These are phyloP conservation scores for Lerista edwardsae DNA, from an alignment of 2,797 vertebrate species.

Conservation along the genomic window DNA sequence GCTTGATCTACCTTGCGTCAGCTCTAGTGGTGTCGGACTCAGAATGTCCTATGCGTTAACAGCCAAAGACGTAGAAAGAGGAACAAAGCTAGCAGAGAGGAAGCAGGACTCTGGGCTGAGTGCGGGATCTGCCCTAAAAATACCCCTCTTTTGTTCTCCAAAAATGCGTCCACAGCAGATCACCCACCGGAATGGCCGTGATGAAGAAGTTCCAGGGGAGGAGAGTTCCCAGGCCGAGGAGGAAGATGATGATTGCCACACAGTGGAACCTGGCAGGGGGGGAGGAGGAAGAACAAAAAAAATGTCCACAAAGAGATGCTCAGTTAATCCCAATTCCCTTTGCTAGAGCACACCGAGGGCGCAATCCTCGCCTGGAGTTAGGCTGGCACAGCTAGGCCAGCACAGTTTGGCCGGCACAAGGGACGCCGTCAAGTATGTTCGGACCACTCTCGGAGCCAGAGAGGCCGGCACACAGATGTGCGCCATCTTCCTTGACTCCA, in stretches of 20 bases:
- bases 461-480: too few species aligned
- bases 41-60: not conserved
- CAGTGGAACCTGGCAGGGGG: conserved; percentile 67
- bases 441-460: too few species aligned
- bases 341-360: too few species aligned
- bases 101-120: not conserved
- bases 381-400: too few species aligned
- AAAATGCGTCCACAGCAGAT: not conserved
- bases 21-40: not conserved
- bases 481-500: too few species aligned
- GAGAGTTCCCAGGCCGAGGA: conserved; percentile 88
- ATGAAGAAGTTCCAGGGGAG: conserved; percentile 95
- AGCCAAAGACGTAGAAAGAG: not conserved
- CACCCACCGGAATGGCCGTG: conserved; percentile 86
- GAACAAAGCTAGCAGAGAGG: not conserved
- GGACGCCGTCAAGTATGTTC: too few species aligned
- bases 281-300: not conserved
- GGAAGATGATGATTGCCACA: conserved; percentile 85
- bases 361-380: too few species aligned
- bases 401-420: too few species aligned
- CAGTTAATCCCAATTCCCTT: too few species aligned
- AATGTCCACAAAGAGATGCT: too few species aligned
- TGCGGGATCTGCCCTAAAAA: not conserved
- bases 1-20: not conserved
- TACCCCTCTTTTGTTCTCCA: too few species aligned